phyloP scores from a whole-genome alignment of 2,888 invertebrate genomes.

The Drosophila mimica region DNA sequence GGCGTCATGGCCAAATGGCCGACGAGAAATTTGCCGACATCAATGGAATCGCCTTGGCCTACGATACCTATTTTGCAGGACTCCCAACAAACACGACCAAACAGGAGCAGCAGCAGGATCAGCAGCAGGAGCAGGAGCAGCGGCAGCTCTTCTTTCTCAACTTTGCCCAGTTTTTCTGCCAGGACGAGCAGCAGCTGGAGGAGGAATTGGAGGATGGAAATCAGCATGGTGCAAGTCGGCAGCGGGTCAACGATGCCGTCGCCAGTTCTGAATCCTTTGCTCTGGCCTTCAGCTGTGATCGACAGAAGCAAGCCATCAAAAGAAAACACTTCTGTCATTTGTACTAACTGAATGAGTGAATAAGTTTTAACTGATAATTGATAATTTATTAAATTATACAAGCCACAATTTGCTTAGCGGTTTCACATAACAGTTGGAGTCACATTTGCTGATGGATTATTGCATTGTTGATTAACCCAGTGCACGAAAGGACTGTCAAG shows the following conservation, averaged over 20 bases:
- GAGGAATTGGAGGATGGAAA: background rate
- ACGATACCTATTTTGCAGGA: slow-evolving; percentile 20
- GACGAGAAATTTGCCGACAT: slow-evolving; percentile 59
- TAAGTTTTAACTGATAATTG: background rate
- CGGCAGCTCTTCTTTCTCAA: slow-evolving; percentile 52
- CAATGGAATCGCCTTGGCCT: slow-evolving; percentile 52
- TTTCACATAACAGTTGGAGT: background rate
- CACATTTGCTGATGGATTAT: background rate
- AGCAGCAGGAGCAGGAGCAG: slow-evolving; percentile 4
- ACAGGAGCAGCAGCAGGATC: background rate
- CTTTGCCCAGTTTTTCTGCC: slow-evolving; percentile 63
- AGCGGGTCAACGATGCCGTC: slow-evolving; percentile 60
- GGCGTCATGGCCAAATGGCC: background rate
- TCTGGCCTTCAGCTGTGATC: slow-evolving; percentile 34
- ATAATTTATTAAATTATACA: background rate
- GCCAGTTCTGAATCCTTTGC: slow-evolving; percentile 25
- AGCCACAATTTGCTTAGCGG: background rate
- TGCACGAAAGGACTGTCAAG: background rate
- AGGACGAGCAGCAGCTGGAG: slow-evolving; percentile 2
- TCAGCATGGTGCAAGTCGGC: slow-evolving; percentile 41
- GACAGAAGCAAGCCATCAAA: background rate
- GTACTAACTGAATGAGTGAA: slow-evolving; percentile 6
- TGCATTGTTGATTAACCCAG: background rate
- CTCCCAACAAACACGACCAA: background rate
- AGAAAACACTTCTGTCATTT: slow-evolving; percentile 14